Base-by-base conservation (phyloP, 2,113 vertebrate genomes). In the Prionailurus viverrinus region DNA sequence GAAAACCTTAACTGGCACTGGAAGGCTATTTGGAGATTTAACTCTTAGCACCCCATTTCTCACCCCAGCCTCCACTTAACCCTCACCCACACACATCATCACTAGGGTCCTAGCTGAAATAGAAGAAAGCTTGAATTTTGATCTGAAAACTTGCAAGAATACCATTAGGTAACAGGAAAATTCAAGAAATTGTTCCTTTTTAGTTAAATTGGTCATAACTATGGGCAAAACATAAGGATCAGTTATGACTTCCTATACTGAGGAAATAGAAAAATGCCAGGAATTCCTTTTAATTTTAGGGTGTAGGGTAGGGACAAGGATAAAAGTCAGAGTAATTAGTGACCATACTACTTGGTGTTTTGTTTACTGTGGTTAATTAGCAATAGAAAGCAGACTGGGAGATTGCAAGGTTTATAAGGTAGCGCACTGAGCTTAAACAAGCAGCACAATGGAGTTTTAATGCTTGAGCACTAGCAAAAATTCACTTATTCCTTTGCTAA, bases 401-500 rank as follows among this genome's bases (percentile, higher is more conserved):
- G 41, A 55, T 0, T 31, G 3, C 1, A 14, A 61, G 33, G 5
- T 14, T 19, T 9, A 9, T 10, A 36, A 31, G 29, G 5, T 18
- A 23, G 15, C 29, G 4, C 0, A 0, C 16, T n/a, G n/a, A 89
- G 23, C 10, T 80, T n/a, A 81, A 85, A 41, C 3, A 25, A 73
- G 5, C 9, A 7, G 6, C 27, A 23, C 13, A 25, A 10, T 21
- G 13, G 5, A 2, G 0, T 55, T 81, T 36, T 12, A 27, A 27
- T 29, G 11, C 39, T 41, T 63, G 12, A 15, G 19, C 7, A 7
- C 23, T 25, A 23, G 10, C 16, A n/a, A 41, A 41, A 33, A 58
- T 25, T n/a, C 6, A 61, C 45, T n/a, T 92, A 10, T 93, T 74
- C 53, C n/a, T 58, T 96, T 14, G n/a, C 25, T 74, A n/a, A 76